Evolutionary conservation across 2,797 vertebrate species (phyloP), one percentile per base, ranked within the genome.

Genomic region (Dendrocincla fuliginosa): DNA sequence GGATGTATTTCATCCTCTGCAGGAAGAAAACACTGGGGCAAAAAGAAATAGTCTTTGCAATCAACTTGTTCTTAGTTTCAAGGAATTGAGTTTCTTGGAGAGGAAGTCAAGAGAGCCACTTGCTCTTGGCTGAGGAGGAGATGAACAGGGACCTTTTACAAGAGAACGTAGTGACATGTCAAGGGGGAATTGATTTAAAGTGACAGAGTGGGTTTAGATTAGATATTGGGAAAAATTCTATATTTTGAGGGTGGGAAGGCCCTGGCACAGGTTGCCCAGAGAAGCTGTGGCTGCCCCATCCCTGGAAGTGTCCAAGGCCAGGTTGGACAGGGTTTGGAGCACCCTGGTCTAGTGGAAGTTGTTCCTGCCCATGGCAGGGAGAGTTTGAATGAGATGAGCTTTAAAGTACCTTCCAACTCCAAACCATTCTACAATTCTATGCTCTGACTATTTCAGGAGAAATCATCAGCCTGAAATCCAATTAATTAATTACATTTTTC

Each of bases 1-100:
- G 44, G 23, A 86, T 53, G 63, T 82, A 80, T 96, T 97, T 97
- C 89, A 95, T 92, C 92, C 78, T 96, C 42, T 60, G 90, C 59
- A 82, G 69, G 85, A 94, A 74, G 63, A 91, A 73, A 80, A 39
- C 32, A 76, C 41, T 65, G 76, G 57, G 60, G 19, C 61, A 49
- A 49, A 49, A 49, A 27, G 14, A 25, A 49, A 12, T 17, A 68
- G 52, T 24, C 73, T 86, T 93, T 94, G 64, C 49, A 3, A 87
- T 88, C 92, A 57, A 65, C 90, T 88, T 78, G 33, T 64, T 84
- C 63, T 74, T 78, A 83, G 57, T 52, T 71, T 77, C 67, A 73
- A 68, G 84, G 69, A 55, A 70, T 32, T 50, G 87, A 81, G 41
- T 61, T 84, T 93, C 32, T 47, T 65, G 47, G 53, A 32, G 50